phyloP scores from a whole-genome alignment of 2,113 vertebrate species.

The Anser cygnoides region DNA sequence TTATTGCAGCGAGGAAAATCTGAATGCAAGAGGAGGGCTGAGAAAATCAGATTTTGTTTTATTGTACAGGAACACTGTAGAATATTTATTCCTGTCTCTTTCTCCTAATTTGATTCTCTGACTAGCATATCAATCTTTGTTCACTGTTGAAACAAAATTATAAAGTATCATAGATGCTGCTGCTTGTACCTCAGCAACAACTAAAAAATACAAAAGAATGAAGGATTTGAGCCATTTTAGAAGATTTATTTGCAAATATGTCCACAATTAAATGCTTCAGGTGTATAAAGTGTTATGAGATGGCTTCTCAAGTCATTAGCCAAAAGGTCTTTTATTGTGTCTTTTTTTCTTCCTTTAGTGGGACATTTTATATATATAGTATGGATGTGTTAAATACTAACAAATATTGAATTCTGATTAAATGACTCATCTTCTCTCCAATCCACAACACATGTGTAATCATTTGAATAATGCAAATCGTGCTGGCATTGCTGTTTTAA shows the following conservation, averaged over 20 bases:
- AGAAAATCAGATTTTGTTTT: constrained; percentile 41
- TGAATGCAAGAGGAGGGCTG: background rate
- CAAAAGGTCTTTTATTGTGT: background rate
- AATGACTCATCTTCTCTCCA: background rate
- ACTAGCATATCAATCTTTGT: constrained; percentile 17
- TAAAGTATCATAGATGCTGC: background rate
- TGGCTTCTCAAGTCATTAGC: background rate
- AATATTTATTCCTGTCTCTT: constrained; percentile 34
- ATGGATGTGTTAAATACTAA: background rate
- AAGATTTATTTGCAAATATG: background rate
- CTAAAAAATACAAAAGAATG: background rate
- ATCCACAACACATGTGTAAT: background rate
- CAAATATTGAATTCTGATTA: background rate
- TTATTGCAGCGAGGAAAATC: background rate
- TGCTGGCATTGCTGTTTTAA: background rate
- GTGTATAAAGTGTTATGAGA: background rate
- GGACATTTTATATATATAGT: background rate
- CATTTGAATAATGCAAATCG: background rate
- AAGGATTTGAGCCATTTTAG: background rate
- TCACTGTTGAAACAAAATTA: constrained; percentile 10
- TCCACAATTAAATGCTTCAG: background rate
- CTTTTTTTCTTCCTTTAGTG: background rate
- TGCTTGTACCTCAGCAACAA: background rate
- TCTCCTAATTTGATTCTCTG: constrained; percentile 30
- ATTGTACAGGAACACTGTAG: constrained; percentile 7